phyloP scores from a whole-genome alignment of 2,888 invertebrate genomes.

The Argynnis bischoffii region DNA sequence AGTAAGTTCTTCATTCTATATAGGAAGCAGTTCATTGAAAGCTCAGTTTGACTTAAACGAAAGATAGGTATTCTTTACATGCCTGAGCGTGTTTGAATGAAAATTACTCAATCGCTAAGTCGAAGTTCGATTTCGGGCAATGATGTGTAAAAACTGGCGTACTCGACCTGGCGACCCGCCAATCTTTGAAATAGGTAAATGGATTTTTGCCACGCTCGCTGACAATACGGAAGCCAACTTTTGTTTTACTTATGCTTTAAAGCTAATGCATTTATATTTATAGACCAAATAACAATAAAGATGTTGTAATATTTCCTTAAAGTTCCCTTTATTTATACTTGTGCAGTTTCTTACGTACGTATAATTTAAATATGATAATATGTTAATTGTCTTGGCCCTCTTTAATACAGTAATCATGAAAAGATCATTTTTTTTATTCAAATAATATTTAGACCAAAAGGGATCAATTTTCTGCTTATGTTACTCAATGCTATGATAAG shows the following conservation, averaged over 20 bases:
- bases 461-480: no score
- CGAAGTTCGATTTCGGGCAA: constrained; percentile 41
- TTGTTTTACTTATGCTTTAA: constrained; percentile 30
- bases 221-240: constrained; percentile 29
- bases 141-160: constrained; percentile 46
- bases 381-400: no score
- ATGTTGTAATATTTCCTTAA: neutral
- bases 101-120: constrained; percentile 40
- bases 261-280: constrained; percentile 23
- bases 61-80: constrained; percentile 9
- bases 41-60: no score
- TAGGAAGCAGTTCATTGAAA: no score
- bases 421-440: no score
- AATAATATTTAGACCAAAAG: no score
- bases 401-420: no score
- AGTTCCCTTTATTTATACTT: neutral
- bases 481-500: no score
- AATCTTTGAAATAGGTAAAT: constrained; percentile 38
- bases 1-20: no score
- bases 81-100: constrained; percentile 28
- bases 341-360: neutral
- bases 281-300: constrained; percentile 18
- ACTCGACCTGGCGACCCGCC: constrained; percentile 43
- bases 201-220: constrained; percentile 34
- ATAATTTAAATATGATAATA: no score